Evolutionary conservation across 1,140 invertebrate genomes (phyloP).

Genomic region (Pogonomyrmex barbatus): DNA sequence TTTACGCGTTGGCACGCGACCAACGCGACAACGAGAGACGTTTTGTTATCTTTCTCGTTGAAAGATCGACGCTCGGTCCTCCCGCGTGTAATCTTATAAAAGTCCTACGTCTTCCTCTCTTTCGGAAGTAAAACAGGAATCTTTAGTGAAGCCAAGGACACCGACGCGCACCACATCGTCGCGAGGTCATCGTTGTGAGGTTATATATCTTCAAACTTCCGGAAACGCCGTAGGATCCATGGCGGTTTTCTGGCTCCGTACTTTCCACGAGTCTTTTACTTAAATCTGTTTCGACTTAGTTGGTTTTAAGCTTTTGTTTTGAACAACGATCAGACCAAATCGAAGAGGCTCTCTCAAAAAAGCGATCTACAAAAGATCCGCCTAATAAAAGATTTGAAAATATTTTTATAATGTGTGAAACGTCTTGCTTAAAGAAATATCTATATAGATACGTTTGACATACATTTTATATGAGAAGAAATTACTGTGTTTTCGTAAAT

Average conservation of each 20-base stretch:
- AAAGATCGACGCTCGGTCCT: conserved; percentile 1
- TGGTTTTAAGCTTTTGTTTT: not conserved
- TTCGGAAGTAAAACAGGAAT: conserved; percentile 39
- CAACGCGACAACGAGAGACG: conserved; percentile 35
- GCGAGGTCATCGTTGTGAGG: not conserved
- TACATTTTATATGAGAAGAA: not conserved
- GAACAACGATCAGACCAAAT: not conserved
- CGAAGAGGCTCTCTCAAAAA: not conserved
- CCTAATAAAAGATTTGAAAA: not conserved
- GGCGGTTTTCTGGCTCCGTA: conserved; percentile 2
- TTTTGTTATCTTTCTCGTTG: conserved; percentile 45
- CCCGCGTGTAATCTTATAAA: conserved; percentile 41
- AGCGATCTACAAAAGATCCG: not conserved
- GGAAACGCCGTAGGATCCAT: conserved; percentile 8
- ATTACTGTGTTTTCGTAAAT: not conserved
- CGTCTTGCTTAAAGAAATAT: not conserved
- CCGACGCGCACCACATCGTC: not conserved
- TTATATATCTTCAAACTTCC: conserved; percentile 1
- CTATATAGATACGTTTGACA: not conserved
- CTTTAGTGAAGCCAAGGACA: conserved; percentile 15
- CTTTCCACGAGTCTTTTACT: conserved; percentile 15
- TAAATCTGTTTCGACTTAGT: not conserved
- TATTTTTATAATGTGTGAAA: not conserved
- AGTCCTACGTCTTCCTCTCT: not conserved
- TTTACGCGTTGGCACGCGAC: conserved; percentile 45